These are phyloP conservation scores for Ganaspis brasiliensis DNA, from an alignment of 2,888 invertebrate species.

Conservation along the genomic window DNA sequence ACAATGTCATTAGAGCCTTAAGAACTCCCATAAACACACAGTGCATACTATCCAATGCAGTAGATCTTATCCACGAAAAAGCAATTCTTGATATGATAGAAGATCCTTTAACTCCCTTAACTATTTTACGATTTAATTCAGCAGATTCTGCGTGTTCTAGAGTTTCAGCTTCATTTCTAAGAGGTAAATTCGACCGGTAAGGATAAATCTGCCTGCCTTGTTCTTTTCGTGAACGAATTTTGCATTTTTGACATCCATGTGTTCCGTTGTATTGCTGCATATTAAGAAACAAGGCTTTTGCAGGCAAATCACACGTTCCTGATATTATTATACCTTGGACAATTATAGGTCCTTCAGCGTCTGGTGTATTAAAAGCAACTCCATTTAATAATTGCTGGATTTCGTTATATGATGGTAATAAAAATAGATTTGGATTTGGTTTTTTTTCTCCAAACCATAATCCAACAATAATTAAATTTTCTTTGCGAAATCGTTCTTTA, in stretches of 20 bases:
- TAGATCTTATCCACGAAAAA: slow-evolving; percentile 46
- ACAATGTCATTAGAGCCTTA: slow-evolving; percentile 45
- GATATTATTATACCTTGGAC: slow-evolving; percentile 41
- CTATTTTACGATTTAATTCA: slow-evolving; percentile 28
- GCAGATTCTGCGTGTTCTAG: slow-evolving; percentile 47
- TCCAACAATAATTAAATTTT: slow-evolving; percentile 53
- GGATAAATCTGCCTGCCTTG: slow-evolving; percentile 47
- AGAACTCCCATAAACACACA: slow-evolving; percentile 52
- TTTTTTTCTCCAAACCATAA: no score
- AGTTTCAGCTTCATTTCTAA: slow-evolving; percentile 50
- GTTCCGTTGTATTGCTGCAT: slow-evolving; percentile 57
- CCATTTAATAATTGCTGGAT: slow-evolving; percentile 30
- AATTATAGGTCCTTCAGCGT: background rate
- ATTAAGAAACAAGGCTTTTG: slow-evolving; percentile 52
- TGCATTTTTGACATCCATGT: slow-evolving; percentile 53
- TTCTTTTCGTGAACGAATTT: background rate
- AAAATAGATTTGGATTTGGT: slow-evolving; percentile 47
- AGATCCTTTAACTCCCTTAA: slow-evolving; percentile 54
- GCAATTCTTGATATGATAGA: slow-evolving; percentile 51
- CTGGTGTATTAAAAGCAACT: slow-evolving; percentile 23
- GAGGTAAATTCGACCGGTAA: slow-evolving; percentile 39
- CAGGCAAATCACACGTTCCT: slow-evolving; percentile 51
- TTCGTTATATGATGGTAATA: background rate
- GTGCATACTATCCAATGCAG: slow-evolving; percentile 56
- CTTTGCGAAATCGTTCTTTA: slow-evolving; percentile 43